phyloP scores from a whole-genome alignment of 2,797 vertebrate species.

The Platyrinchus mystaceus region DNA sequence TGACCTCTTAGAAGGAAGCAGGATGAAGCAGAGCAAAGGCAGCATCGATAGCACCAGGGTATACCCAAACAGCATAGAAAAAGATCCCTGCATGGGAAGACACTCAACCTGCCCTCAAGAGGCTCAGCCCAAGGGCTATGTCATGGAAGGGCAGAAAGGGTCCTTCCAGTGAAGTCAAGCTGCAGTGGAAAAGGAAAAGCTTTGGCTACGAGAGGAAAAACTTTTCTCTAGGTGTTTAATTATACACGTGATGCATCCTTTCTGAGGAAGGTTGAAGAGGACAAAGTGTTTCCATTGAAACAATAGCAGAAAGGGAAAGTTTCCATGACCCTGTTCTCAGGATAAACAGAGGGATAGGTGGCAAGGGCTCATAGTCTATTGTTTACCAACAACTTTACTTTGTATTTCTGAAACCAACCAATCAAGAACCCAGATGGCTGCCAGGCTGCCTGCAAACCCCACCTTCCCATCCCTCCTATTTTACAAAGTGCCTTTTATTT shows the following conservation, averaged over 20 bases:
- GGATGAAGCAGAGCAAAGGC: background rate
- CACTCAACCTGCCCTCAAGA: background rate
- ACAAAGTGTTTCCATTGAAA: background rate
- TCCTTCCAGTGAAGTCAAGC: background rate
- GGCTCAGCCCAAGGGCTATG: background rate
- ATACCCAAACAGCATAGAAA: background rate
- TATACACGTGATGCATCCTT: background rate
- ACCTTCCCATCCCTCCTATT: background rate
- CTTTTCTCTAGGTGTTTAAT: background rate
- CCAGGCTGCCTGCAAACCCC: background rate
- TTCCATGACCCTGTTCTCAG: background rate
- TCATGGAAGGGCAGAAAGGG: background rate
- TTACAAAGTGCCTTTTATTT: background rate
- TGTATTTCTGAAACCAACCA: slow-evolving; percentile 20
- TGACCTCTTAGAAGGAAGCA: background rate
- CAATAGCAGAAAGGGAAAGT: slow-evolving; percentile 15
- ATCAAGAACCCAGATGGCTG: background rate
- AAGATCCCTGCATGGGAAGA: background rate
- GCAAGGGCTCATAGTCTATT: background rate
- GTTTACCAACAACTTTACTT: background rate
- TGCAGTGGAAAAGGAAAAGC: background rate
- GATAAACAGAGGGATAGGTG: background rate
- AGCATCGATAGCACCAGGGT: background rate
- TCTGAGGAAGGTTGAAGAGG: background rate
- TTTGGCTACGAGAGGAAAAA: background rate